Conservation (phyloP, 1,140 invertebrate genomes). For the Triops longicaudatus region DNA sequence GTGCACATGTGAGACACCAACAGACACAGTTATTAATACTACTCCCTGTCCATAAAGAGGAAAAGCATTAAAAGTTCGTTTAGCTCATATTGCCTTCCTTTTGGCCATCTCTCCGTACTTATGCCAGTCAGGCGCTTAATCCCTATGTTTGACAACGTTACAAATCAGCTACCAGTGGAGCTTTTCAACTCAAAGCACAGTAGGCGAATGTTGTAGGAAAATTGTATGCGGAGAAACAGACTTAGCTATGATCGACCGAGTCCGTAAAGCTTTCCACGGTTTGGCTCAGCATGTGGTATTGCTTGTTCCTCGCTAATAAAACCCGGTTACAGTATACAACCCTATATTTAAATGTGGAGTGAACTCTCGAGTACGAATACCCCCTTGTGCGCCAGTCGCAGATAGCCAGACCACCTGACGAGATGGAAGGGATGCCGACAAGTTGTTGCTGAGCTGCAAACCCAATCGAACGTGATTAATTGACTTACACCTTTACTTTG, state of each 20-base stretch:
- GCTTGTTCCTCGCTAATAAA: not conserved
- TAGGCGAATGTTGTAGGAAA: not conserved
- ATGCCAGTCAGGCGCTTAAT: conserved; percentile 2
- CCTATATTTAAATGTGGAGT: not conserved
- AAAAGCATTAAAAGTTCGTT: no score
- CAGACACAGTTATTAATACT: not conserved
- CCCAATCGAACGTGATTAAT: conserved; percentile 10
- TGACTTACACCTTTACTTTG: conserved; percentile 2
- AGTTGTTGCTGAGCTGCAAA: conserved; percentile 14
- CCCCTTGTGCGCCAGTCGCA: not conserved
- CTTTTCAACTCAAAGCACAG: not conserved
- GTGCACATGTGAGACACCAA: not conserved
- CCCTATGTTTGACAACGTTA: conserved; percentile 7
- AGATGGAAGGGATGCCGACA: not conserved
- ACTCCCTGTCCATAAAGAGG: not conserved
- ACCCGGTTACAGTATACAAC: not conserved
- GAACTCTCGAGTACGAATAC: not conserved
- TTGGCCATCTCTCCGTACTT: not conserved
- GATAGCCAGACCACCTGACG: not conserved
- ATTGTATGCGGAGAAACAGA: conserved; percentile 2
- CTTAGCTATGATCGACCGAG: conserved; percentile 1
- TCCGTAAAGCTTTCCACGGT: not conserved
- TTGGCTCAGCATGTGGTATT: not conserved
- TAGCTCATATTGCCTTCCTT: no score
- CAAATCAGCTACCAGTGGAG: not conserved